These are phyloP conservation scores for Cephalopholis sonnerati DNA, from an alignment of 2,113 vertebrate species.

Conservation along the genomic window DNA sequence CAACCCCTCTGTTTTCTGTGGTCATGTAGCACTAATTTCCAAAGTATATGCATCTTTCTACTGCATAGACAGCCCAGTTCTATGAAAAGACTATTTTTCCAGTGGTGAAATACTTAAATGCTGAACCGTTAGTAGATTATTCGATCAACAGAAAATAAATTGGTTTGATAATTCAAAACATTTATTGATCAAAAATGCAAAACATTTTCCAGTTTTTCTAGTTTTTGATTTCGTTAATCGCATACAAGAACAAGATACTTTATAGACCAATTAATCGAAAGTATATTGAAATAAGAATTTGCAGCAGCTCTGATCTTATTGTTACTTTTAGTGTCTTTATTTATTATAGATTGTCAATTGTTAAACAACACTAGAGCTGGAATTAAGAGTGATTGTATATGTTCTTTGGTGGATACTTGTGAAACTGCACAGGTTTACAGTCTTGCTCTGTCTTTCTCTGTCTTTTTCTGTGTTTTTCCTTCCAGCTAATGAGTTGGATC, in stretches of 20 bases:
- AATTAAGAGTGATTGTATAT: neutral
- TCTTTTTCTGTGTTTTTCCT: conserved; percentile 1
- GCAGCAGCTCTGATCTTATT: neutral
- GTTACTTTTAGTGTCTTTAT: neutral
- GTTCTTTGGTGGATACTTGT: neutral
- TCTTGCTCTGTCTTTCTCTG: neutral
- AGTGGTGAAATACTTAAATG: too few relatives aligned
- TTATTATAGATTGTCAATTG: neutral
- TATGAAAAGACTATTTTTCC: too few relatives aligned
- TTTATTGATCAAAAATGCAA: neutral
- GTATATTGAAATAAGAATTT: neutral
- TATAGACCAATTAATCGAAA: neutral
- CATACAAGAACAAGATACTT: neutral
- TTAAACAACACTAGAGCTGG: neutral
- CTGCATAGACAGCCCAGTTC: too few relatives aligned
- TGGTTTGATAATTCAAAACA: neutral
- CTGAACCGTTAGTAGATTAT: too few relatives aligned
- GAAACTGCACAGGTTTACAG: neutral
- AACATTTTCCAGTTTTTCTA: neutral
- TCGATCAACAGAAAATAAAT: neutral
- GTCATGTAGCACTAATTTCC: too few relatives aligned
- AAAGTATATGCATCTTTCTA: too few relatives aligned
- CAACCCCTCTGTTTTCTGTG: too few relatives aligned
- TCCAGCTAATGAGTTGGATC: conserved; percentile 85
- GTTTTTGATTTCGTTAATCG: neutral